A percentile compares a stretch with the other conserved stretches of the same genome.
Conservation (phyloP, 2,888 invertebrate species). For the Drosophila atripex region DNA sequence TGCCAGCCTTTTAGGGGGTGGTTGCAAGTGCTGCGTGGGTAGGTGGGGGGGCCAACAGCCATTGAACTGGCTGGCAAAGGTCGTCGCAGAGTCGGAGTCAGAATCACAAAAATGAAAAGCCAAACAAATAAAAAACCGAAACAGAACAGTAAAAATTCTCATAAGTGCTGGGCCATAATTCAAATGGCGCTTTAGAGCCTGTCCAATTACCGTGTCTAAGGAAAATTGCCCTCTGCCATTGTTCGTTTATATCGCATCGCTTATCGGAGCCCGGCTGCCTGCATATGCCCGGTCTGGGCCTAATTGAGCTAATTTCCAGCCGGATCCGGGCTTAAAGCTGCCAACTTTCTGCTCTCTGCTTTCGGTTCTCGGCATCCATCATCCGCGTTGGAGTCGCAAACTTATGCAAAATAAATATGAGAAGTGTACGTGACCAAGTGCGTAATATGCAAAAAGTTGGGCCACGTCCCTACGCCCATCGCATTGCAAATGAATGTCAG, state of each 20-base stretch:
- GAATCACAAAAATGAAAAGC: conserved; percentile 61
- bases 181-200: conserved; percentile 37
- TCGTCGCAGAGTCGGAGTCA: conserved; percentile 38
- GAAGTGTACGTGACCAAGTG: conserved; percentile 73
- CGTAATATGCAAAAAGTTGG: conserved; percentile 76
- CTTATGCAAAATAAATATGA: conserved; percentile 76
- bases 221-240: conserved; percentile 40
- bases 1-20: conserved; percentile 53
- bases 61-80: conserved; percentile 74
- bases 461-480: conserved; percentile 65
- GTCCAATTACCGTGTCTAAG: conserved; percentile 67
- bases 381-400: conserved; percentile 35
- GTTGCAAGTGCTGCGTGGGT: neutral
- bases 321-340: conserved; percentile 41
- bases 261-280: conserved; percentile 27
- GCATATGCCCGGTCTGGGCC: conserved; percentile 40
- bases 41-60: conserved; percentile 42
- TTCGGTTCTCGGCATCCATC: conserved; percentile 11
- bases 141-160: conserved; percentile 55
- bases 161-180: conserved; percentile 72
- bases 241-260: conserved; percentile 39
- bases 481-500: conserved; percentile 78
- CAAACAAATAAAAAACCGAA: conserved; percentile 60
- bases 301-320: conserved; percentile 70
- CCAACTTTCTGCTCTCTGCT: conserved; percentile 18